Evolutionary conservation across 2,113 vertebrate species (phyloP).

Genomic region (Pycnonotus jocosus): DNA sequence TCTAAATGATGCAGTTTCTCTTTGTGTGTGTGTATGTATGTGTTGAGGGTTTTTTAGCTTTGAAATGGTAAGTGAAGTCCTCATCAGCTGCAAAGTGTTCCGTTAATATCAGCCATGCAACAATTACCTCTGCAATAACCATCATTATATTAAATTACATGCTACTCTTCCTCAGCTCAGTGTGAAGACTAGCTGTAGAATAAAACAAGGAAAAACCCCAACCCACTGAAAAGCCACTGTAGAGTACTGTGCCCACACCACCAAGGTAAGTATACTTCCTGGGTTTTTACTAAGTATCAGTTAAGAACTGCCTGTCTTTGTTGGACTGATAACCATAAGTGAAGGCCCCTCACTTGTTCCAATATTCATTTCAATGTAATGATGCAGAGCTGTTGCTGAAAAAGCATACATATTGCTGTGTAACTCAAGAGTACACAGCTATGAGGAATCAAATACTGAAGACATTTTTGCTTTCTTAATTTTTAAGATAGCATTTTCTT

Average conservation of each 20-base stretch:
- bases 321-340: not conserved
- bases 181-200: not conserved
- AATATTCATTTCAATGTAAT: not conserved
- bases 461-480: not conserved
- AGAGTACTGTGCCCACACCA: not conserved
- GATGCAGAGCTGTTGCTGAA: not conserved
- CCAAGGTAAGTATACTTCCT: not conserved
- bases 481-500: not conserved
- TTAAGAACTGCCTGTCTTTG: not conserved
- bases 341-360: not conserved
- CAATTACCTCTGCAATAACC: constrained; percentile 31
- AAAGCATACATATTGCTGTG: not conserved
- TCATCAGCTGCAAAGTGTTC: constrained; percentile 25
- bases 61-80: constrained; percentile 7
- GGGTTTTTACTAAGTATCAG: not conserved
- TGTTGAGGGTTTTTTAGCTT: not conserved
- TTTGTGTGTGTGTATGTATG: not conserved
- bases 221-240: not conserved
- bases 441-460: not conserved
- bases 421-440: not conserved
- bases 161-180: constrained; percentile 9
- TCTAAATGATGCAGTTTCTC: not conserved
- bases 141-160: constrained; percentile 37
- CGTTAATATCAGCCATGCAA: constrained; percentile 29
- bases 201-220: not conserved